Base-by-base conservation (phyloP, 2,888 invertebrate species). In the Noctua janthina region DNA sequence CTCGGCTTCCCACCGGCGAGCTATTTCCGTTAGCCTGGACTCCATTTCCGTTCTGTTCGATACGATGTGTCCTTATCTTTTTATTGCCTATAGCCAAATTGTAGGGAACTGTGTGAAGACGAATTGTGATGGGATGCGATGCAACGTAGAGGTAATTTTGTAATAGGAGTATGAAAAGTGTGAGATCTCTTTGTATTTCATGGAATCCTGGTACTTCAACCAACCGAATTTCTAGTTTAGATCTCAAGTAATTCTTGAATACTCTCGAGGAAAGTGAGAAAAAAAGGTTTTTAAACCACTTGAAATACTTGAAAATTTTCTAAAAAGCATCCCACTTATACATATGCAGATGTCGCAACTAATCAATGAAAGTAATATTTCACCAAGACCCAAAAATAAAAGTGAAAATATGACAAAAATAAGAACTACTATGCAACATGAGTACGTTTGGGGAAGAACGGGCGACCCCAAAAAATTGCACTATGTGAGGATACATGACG, bases 11-110 rank as follows among this genome's bases (percentile, higher is more conserved):
- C 88, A 87, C 88, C 89, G 91, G 82, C 87, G 88, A 87, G 85
- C 91, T 91, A 92, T 92, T 91, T 94, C 93, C 94, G 94, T 82
- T 84, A 74, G 76, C 87, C 83, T 88, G 91, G 85, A 91, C 88
- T 92, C 92, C 88, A 93, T 93, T 92, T 94, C 93, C 93, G 92
- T 83, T 67, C 82, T 80, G 62, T 81, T 74, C 76, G 77, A 87
- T 79, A 81, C 68, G 75, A 77, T 80, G 68, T 80, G 76, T 74
- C 74, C 68, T 83, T 74, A 67, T 85, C 78, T 84, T 81, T 87
- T 79, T 88, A 78, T 84, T 79, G 76, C 71, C 46, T 83, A 81
- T 69, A 84, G 70, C 74, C 81, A 72, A 85, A 84, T 89, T 86
- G 84, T 85, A 77, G 76, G 75, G 70, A 82, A 71, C 54, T 80